Evolutionary conservation across 1,140 invertebrate genomes (phyloP).

Genomic region (Teleopsis dalmanni): DNA sequence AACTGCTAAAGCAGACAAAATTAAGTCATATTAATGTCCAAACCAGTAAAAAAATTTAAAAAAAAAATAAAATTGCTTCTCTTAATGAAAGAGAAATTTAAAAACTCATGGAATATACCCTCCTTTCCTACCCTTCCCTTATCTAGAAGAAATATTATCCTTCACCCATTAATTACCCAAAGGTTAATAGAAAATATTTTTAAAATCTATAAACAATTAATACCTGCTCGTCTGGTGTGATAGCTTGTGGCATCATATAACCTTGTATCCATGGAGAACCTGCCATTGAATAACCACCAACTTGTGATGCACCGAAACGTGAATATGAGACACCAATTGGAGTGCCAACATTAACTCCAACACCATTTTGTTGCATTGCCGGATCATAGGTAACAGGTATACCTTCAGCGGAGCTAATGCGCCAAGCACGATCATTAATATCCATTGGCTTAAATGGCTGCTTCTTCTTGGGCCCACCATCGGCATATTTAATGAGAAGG

Average conservation of each 20-base stretch:
- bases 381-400: slow-evolving; percentile 56
- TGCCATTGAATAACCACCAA: slow-evolving; percentile 57
- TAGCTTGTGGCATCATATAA: slow-evolving; percentile 53
- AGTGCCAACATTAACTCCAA: slow-evolving; percentile 49
- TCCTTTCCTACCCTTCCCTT: too few species aligned
- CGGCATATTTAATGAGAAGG: slow-evolving; percentile 93
- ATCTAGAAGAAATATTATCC: too few species aligned
- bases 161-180: not conserved
- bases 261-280: slow-evolving; percentile 53
- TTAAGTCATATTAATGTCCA: too few species aligned
- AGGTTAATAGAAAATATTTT: too few species aligned
- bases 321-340: slow-evolving; percentile 51
- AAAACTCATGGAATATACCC: too few species aligned
- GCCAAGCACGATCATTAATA: slow-evolving; percentile 63
- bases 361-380: slow-evolving; percentile 60
- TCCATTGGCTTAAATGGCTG: slow-evolving; percentile 71
- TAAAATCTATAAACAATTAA: slow-evolving; percentile 13
- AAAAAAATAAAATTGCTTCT: too few species aligned
- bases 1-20: too few species aligned
- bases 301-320: slow-evolving; percentile 52
- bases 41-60: too few species aligned
- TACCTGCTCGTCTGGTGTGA: slow-evolving; percentile 50
- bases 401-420: slow-evolving; percentile 58
- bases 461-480: slow-evolving; percentile 93
- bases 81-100: too few species aligned